These are phyloP conservation scores for Onychostoma macrolepis DNA, from an alignment of 2,113 vertebrate species.

Conservation along the genomic window DNA sequence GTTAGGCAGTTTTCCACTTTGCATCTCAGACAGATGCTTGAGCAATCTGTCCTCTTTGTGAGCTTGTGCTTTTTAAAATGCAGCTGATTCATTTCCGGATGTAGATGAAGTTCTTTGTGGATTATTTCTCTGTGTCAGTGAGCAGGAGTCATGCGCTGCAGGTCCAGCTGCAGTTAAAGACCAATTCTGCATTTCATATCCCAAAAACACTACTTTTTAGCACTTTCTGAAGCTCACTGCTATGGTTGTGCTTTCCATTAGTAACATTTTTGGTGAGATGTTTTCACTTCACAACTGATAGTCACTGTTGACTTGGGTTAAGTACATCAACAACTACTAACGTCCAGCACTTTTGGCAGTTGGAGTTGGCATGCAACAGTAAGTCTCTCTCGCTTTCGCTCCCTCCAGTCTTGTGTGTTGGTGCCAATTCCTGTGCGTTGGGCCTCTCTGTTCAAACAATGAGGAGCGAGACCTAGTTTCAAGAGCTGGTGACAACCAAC, in stretches of 20 bases:
- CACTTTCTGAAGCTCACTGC: neutral
- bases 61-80: neutral
- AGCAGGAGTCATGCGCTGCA: neutral
- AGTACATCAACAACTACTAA: constrained; percentile 15
- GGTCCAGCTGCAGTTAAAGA: neutral
- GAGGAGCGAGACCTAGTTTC: constrained; percentile 80
- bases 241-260: neutral
- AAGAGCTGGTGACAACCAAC: constrained; percentile 69
- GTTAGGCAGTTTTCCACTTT: neutral
- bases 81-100: neutral
- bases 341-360: neutral
- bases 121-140: neutral
- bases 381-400: constrained; percentile 1
- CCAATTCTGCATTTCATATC: neutral
- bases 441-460: constrained; percentile 83
- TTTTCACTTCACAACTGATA: constrained; percentile 51
- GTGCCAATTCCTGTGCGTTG: constrained; percentile 75
- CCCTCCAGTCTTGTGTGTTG: constrained; percentile 22
- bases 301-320: neutral
- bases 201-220: neutral
- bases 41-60: neutral
- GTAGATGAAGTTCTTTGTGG: neutral
- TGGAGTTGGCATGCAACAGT: constrained; percentile 44
- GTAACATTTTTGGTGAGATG: neutral
- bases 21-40: neutral